Evolutionary conservation across 2,113 vertebrate species (phyloP), one percentile per base, ranked within the genome.

Genomic region (Corvus moneduloides): DNA sequence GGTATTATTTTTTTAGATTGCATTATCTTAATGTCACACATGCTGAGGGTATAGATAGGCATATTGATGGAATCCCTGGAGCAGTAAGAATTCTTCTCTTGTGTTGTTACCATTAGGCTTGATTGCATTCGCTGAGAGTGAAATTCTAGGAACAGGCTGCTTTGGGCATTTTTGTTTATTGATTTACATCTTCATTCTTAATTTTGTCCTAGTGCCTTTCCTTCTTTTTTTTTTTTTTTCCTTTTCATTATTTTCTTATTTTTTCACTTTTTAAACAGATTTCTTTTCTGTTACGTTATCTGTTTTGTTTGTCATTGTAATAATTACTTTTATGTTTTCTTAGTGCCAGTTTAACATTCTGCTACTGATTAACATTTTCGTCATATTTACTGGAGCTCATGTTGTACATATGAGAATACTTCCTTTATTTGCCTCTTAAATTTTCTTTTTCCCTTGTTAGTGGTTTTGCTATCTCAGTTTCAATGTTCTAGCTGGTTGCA

Each of bases 401-500:
- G 89, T 96, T 51, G 52, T 96, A 96, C 89, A 89, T 79, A 91
- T 83, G 84, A 97, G 90, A 97, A 95, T 49, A 43, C n/a, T 96
- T 95, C 89, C 71, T 97, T 93, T 96, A 94, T 98, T 97, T 97
- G 89, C 96, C 87, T 96, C 94, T 89, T 97, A 95, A 95, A 96
- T 97, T 97, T 97, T 97, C 69, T 95, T 96, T 97, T 89, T 76
- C 93, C 92, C 94, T 96, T 97, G 88, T 97, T 97, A 97, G 95
- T 95, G 76, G 93, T 95, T 98, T 97, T 97, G 55, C 94, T 97
- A 84, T 98, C 95, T 98, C 91, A 92, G 87, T 97, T 97, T 96
- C 98, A 97, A 58, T 97, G 94, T 96, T 98, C 94, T 97, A 95
- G 79, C 90, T 98, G 94, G 90, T 94, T 98, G 96, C 97, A 97